Percentiles rank a stretch among this genome's conserved stretches.
phyloP scores from a whole-genome alignment of 1,140 invertebrate genomes.

The Drosophila nebulosa region DNA sequence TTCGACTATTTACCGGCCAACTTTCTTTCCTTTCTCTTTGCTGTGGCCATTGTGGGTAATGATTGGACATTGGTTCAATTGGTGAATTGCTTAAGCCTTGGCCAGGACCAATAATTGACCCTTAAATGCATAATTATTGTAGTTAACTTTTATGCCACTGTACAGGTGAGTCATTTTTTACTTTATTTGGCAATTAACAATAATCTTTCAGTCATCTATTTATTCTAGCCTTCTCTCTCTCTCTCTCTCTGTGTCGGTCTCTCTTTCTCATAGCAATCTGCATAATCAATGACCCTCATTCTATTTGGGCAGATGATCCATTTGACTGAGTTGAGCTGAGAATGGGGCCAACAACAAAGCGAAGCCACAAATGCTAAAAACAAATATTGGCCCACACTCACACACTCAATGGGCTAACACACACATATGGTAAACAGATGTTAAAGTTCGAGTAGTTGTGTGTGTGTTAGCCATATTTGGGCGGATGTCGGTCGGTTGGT shows the following conservation, averaged over 20 bases:
- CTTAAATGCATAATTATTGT: slow-evolving; percentile 63
- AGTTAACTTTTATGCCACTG: background rate
- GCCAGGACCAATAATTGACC: slow-evolving; percentile 51
- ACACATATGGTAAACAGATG: slow-evolving; percentile 65
- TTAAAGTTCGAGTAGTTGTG: slow-evolving; percentile 38
- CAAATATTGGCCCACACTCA: slow-evolving; percentile 25
- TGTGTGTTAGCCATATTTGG: slow-evolving; percentile 23
- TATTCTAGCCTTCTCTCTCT: background rate
- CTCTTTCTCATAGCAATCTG: slow-evolving; percentile 1
- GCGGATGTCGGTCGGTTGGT: slow-evolving; percentile 30
- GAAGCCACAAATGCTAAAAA: slow-evolving; percentile 37
- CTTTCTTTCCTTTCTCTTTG: slow-evolving; percentile 16
- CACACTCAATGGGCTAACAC: slow-evolving; percentile 8
- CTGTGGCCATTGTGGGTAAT: slow-evolving; percentile 29
- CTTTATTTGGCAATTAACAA: slow-evolving; percentile 31
- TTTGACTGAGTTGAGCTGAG: background rate
- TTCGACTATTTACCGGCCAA: background rate
- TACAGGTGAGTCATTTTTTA: slow-evolving; percentile 6
- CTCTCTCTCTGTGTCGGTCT: no score
- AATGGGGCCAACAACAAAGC: background rate
- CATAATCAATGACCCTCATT: slow-evolving; percentile 45
- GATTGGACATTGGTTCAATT: slow-evolving; percentile 54
- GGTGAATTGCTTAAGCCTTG: slow-evolving; percentile 44
- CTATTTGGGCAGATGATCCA: slow-evolving; percentile 42
- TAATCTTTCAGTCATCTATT: background rate